Percentiles rank a stretch among this genome's conserved stretches.
phyloP scores from a whole-genome alignment of 2,797 vertebrate genomes.

The Sitta carolinensis region DNA sequence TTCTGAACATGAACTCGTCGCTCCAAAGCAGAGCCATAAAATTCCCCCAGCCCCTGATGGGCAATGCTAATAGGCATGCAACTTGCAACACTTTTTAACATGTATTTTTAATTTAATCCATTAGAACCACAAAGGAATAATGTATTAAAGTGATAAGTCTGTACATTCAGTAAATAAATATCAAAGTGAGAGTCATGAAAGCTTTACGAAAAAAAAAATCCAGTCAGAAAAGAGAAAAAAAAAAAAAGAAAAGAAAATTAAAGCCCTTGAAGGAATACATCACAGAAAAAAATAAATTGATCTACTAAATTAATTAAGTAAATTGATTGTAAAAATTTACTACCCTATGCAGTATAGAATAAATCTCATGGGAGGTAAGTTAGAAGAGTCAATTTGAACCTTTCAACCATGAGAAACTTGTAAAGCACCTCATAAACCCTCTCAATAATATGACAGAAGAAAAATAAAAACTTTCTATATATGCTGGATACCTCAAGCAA shows the following conservation, averaged over 20 bases:
- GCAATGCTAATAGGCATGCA: conserved; percentile 31
- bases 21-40: neutral
- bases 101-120: conserved; percentile 69
- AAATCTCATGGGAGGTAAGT: conserved; percentile 51
- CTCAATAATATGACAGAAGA: conserved; percentile 27
- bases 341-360: conserved; percentile 44
- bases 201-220: conserved; percentile 32
- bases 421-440: conserved; percentile 64
- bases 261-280: conserved; percentile 69
- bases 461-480: conserved; percentile 13
- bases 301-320: conserved; percentile 73
- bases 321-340: conserved; percentile 73
- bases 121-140: conserved; percentile 64
- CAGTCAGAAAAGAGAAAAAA: neutral
- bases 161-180: conserved; percentile 62
- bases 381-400: conserved; percentile 64
- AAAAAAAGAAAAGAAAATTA: conserved; percentile 20
- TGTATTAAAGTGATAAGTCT: conserved; percentile 56
- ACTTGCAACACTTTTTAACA: conserved; percentile 18
- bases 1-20: neutral
- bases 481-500: neutral
- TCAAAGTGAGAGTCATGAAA: conserved; percentile 66
- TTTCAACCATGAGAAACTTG: conserved; percentile 59
- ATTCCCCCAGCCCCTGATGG: neutral
- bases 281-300: conserved; percentile 74